Conservation (phyloP, 2,113 vertebrate genomes). For the Paramormyrops kingsleyae region DNA sequence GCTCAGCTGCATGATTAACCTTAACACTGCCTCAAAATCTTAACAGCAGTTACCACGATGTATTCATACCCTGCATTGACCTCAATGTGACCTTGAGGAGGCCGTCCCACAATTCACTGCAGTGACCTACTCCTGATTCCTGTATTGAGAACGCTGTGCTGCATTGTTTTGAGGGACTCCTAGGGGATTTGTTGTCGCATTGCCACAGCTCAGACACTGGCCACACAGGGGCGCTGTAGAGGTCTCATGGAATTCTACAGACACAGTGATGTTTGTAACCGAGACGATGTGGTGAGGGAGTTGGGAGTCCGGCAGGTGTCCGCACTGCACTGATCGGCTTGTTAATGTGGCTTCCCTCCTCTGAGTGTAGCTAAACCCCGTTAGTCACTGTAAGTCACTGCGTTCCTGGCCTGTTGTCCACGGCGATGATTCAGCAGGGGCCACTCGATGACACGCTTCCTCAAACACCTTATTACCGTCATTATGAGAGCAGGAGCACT, state of each 20-base stretch:
- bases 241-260: neutral
- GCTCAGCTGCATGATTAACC: neutral
- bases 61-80: neutral
- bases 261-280: neutral
- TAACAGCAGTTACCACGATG: neutral
- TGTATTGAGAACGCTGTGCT: neutral
- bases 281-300: neutral
- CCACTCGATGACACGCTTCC: neutral
- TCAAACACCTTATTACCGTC: neutral
- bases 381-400: neutral
- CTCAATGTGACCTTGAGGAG: neutral
- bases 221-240: neutral
- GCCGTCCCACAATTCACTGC: conserved; percentile 8
- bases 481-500: neutral
- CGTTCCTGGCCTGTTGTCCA: neutral
- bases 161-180: neutral
- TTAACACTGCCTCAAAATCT: neutral
- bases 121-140: neutral
- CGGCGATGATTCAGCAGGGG: neutral
- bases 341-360: neutral
- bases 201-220: neutral
- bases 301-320: neutral
- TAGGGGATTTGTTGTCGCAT: neutral
- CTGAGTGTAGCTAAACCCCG: neutral
- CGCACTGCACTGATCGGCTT: neutral